A percentile compares a stretch with the other conserved stretches of the same genome.
phyloP scores from a whole-genome alignment of 2,113 vertebrate species.

The human region DNA sequence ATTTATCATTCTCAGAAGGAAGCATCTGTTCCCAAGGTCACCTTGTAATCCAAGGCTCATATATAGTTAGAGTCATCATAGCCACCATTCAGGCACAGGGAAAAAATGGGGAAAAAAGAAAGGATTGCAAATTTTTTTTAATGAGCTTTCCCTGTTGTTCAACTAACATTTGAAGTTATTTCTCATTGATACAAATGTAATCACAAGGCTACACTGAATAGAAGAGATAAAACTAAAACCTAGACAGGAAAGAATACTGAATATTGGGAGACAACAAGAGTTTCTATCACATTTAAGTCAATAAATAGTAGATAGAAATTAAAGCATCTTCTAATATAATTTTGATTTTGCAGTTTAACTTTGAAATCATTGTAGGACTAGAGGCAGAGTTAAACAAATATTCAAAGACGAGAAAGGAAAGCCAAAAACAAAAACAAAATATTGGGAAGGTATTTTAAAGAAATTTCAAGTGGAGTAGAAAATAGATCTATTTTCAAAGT shows the following conservation, averaged over 20 bases:
- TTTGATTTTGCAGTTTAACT: not conserved
- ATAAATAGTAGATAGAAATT: not conserved
- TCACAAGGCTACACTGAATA: not conserved
- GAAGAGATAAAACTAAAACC: not conserved
- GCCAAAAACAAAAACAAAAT: too few species aligned
- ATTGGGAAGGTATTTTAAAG: not conserved
- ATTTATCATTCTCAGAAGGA: not conserved
- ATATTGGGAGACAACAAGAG: not conserved
- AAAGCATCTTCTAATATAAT: not conserved
- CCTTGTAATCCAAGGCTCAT: not conserved
- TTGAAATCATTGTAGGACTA: not conserved
- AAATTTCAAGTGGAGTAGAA: not conserved
- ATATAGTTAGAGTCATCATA: not conserved
- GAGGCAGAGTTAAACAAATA: not conserved
- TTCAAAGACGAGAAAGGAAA: not conserved
- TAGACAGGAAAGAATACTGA: not conserved
- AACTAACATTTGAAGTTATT: not conserved
- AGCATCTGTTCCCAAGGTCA: not conserved
- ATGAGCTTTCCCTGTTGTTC: not conserved
- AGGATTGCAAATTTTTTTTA: not conserved
- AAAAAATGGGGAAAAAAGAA: not conserved
- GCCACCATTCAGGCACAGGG: not conserved
- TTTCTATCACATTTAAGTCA: not conserved
- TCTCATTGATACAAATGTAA: not conserved
- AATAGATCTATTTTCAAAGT: not conserved